Conservation (phyloP, 1,140 invertebrate species). For the Drosophila funebris region DNA sequence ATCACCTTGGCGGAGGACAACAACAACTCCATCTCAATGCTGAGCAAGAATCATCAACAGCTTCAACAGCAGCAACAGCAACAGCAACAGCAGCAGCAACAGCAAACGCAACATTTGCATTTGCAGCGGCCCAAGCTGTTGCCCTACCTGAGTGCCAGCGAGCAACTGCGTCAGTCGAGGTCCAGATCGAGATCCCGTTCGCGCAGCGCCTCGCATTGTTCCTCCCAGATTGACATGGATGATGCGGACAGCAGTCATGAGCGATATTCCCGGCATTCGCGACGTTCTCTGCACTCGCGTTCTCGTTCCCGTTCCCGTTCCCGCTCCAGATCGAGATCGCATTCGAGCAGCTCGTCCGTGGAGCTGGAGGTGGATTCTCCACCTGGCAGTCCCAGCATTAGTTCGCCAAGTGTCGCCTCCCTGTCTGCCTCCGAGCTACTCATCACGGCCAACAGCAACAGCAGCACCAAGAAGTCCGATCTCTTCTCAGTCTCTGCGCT, state of each 20-base stretch:
- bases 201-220: constrained; percentile 84
- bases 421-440: constrained; percentile 59
- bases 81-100: constrained; percentile 49
- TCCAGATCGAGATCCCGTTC: constrained; percentile 84
- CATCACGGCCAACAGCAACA: constrained; percentile 62
- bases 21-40: constrained; percentile 79
- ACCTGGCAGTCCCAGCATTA: constrained; percentile 83
- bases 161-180: constrained; percentile 67
- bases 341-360: constrained; percentile 87
- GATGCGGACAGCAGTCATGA: constrained; percentile 62
- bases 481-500: constrained; percentile 91
- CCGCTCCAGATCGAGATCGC: constrained; percentile 78
- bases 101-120: constrained; percentile 42
- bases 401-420: constrained; percentile 61
- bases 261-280: constrained; percentile 50
- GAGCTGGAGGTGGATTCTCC: constrained; percentile 90
- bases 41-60: constrained; percentile 75
- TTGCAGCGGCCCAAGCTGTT: constrained; percentile 30
- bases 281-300: constrained; percentile 67
- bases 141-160: constrained; percentile 67
- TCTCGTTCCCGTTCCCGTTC: constrained; percentile 65
- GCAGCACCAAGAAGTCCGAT: constrained; percentile 87
- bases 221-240: constrained; percentile 81
- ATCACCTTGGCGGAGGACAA: constrained; percentile 64
- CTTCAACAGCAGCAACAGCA: constrained; percentile 57